Evolutionary conservation across 2,113 vertebrate species (phyloP).

Genomic region (Rhombomys opimus): DNA sequence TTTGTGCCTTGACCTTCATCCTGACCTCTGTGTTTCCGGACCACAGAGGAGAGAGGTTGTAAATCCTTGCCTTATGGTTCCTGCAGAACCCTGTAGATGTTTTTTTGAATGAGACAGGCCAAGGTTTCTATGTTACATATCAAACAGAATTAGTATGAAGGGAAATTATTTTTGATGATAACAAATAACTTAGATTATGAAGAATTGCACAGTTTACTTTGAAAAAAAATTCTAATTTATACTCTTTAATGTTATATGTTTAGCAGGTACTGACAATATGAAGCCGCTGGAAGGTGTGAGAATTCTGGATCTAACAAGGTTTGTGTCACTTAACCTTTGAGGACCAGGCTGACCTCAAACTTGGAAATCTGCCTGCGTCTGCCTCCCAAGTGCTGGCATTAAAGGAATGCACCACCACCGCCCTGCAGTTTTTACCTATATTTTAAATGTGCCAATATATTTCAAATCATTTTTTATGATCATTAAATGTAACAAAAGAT

Average conservation of each 20-base stretch:
- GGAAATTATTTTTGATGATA: constrained; percentile 34
- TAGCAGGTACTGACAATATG: constrained; percentile 77
- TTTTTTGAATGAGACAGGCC: background rate
- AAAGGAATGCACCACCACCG: background rate
- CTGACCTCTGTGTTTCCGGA: background rate
- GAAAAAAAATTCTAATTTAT: constrained; percentile 53
- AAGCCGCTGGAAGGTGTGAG: constrained; percentile 91
- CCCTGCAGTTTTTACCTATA: constrained; percentile 1
- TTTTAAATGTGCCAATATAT: constrained; percentile 16
- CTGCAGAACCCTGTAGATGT: background rate
- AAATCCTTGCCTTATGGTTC: background rate
- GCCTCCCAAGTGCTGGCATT: background rate
- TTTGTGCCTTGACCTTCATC: background rate
- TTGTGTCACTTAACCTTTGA: constrained; percentile 75
- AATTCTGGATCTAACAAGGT: constrained; percentile 94
- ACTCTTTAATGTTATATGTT: constrained; percentile 75
- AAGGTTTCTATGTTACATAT: constrained; percentile 8
- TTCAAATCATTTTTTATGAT: constrained; percentile 32
- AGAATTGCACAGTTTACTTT: background rate
- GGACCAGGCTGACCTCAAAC: background rate
- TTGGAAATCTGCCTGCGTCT: background rate
- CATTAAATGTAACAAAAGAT: constrained; percentile 1
- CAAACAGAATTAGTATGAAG: constrained; percentile 34
- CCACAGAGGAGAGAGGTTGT: background rate
- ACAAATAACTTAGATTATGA: constrained; percentile 50